Base-by-base conservation (phyloP, 2,888 invertebrate species). In the Pollenia amentaria region DNA sequence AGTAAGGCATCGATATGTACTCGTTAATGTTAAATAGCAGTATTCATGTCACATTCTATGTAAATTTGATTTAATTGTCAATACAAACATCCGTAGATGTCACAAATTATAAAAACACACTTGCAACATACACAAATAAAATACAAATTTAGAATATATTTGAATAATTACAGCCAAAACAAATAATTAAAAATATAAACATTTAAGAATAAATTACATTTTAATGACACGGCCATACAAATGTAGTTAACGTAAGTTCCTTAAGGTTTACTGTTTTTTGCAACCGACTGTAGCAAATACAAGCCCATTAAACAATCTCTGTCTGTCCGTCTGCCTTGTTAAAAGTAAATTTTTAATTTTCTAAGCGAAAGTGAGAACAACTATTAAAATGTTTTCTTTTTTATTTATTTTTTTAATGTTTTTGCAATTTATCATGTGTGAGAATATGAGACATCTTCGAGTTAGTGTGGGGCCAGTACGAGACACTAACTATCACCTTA, bases 301-400 rank as follows among this genome's bases (percentile, higher is more conserved):
- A 64, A 38, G 55, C 12, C 10, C 3, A 57, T 42, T 18, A 12
- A 62, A 51, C n/a, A 18, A 21, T 4, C 29, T 29, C 2, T 51
- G 38, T 65, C 44, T 55, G 55, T 46, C 29, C 38, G 18, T 55
- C 9, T 64, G 72, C 16, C 69, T 72, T 70, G 42, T 75, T 78
- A 70, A 70, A 7, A 67, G 51, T 48, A 48, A 48, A 55, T 57
- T 80, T 79, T 83, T 53, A 53, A 72, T 73, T 53, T 79, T 70
- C 78, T 53, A 60, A 85, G 78, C 85, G 83, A 85, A 84, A 85
- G 78, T 87, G 85, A 88, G 83, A 85, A 80, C 75, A 70, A 57
- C 55, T 57, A 75, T 77, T 67, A 75, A 83, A 70, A 86, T 78
- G 29, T 64, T 75, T 69, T 70, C 21, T 55, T 69, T 46, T 77